phyloP scores from a whole-genome alignment of 1,140 invertebrate species.

The Drosophila pallidifrons region DNA sequence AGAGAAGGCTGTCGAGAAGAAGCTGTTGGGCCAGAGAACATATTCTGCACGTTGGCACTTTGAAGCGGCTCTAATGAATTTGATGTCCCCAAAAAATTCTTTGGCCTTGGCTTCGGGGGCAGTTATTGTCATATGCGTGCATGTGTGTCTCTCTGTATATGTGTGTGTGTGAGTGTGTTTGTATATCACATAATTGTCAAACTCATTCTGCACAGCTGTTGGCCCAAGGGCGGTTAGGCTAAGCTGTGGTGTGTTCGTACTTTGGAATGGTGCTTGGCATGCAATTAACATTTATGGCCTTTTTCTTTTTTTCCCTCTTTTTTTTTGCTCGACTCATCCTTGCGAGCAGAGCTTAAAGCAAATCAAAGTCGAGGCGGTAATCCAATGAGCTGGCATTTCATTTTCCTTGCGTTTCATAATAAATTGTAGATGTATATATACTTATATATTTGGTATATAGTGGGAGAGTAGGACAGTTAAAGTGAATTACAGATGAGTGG shows the following conservation, averaged over 20 bases:
- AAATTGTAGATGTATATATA: constrained; percentile 53
- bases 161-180: constrained; percentile 15
- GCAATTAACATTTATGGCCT: constrained; percentile 82
- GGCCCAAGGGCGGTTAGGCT: constrained; percentile 32
- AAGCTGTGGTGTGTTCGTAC: constrained; percentile 20
- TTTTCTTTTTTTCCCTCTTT: constrained; percentile 34
- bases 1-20: background rate
- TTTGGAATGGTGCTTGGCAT: constrained; percentile 40
- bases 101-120: constrained; percentile 53
- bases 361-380: constrained; percentile 73
- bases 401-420: constrained; percentile 58
- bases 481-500: constrained; percentile 77
- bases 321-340: background rate
- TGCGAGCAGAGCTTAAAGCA: constrained; percentile 44
- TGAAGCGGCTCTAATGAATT: constrained; percentile 74
- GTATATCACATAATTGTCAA: constrained; percentile 70
- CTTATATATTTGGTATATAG: background rate
- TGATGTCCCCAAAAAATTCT: constrained; percentile 75
- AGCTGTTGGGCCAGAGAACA: constrained; percentile 19
- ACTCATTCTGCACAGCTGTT: constrained; percentile 63
- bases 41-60: constrained; percentile 53
- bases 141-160: constrained; percentile 1
- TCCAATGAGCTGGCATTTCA: constrained; percentile 73
- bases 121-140: constrained; percentile 54
- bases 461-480: constrained; percentile 44